Evolutionary conservation across 2,888 invertebrate species (phyloP), one percentile per base, ranked within the genome.

Genomic region (Nymphalis polychloros): DNA sequence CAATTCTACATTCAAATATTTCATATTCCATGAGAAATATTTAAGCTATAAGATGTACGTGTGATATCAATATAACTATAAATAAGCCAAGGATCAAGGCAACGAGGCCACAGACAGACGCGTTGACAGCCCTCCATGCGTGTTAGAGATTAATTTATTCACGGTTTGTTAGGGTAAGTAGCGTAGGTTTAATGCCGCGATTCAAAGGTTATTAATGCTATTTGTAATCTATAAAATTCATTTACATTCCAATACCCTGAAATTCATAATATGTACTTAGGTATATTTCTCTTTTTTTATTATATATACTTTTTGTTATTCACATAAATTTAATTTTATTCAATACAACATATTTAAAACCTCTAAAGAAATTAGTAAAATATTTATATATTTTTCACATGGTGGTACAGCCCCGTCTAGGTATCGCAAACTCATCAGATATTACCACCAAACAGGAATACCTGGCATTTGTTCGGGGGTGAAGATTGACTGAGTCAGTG

Each of bases 81-180:
- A 57, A 65, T 57, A 55, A 52, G 55, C 27, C 27, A 68, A 35
- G 50, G 55, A 65, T 72, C 64, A 67, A 59, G 64, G 72, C 62
- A 70, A 63, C 49, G 59, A 47, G 64, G 41, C 48, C 63, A 57
- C 64, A 62, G 72, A 72, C 67, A 65, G 76, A 75, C 71, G 71
- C 61, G 76, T 70, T 73, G 78, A 77, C 78, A 78, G 73, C 73
- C 69, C 72, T 75, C 64, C 73, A 73, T 68, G 74, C 74, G 74
- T 72, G 71, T 71, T 74, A 76, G 72, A 75, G 73, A 76, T 75
- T 77, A 77, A 78, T 78, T 76, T 77, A 76, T 77, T 73, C 76
- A 76, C 73, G 72, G 74, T 71, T 73, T 67, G 69, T 75, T 73
- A 75, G 73, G 70, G 69, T 72, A 70, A 72, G 70, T 70, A 70